Conservation (phyloP, 2,888 invertebrate genomes). For the Agonopterix heracliana region DNA sequence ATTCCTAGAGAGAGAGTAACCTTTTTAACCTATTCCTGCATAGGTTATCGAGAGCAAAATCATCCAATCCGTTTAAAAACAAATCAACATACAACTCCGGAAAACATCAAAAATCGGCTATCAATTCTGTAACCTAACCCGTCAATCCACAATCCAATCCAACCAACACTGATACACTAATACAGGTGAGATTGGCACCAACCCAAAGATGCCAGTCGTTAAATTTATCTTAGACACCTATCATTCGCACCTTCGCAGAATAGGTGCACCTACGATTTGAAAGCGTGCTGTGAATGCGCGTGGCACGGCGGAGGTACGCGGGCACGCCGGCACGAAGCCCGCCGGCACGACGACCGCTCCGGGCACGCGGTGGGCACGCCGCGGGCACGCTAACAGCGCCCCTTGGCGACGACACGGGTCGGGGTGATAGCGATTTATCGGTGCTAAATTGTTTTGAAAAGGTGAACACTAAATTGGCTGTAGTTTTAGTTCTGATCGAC, state of each 20-base stretch:
- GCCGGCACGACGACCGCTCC: background rate
- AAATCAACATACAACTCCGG: too few species aligned
- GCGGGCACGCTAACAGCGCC: conserved; percentile 6
- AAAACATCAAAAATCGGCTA: too few species aligned
- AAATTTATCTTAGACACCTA: conserved; percentile 1
- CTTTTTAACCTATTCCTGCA: too few species aligned
- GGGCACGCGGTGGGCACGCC: conserved; percentile 8
- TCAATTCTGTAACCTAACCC: too few species aligned
- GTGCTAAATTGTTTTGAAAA: conserved; percentile 15
- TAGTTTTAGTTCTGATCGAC: background rate
- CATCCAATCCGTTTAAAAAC: too few species aligned
- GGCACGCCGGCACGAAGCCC: background rate
- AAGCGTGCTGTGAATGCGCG: background rate
- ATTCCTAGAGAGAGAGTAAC: too few species aligned
- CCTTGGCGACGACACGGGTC: conserved; percentile 15
- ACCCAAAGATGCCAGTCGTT: conserved; percentile 4
- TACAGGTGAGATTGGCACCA: conserved; percentile 4
- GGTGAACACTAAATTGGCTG: conserved; percentile 16
- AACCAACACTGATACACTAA: background rate
- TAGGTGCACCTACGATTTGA: background rate
- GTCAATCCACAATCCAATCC: too few species aligned
- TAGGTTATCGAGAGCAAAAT: too few species aligned
- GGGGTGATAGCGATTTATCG: conserved; percentile 17
- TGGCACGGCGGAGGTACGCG: background rate
- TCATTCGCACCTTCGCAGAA: conserved; percentile 6